Percentiles rank a stretch among this genome's conserved stretches.
phyloP scores from a whole-genome alignment of 30 jellyfish, hydroid and myxozoan genomes.

The Turritopsis dohrnii region DNA sequence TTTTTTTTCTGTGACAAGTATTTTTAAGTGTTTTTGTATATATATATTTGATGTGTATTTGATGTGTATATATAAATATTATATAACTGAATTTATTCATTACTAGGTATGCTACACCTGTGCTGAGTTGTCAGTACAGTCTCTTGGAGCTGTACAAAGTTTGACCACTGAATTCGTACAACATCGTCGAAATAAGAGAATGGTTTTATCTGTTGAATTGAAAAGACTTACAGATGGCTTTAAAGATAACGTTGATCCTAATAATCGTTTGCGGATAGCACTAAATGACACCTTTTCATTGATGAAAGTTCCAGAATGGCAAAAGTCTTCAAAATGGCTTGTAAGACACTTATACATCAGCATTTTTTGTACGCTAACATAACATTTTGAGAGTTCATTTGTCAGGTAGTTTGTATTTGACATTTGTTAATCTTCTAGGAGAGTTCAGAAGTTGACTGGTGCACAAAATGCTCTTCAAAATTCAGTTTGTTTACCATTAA shows the following conservation, averaged over 20 bases:
- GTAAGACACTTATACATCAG: too few relatives aligned
- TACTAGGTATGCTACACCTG: conserved; percentile 76
- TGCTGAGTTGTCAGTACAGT: conserved; percentile 53
- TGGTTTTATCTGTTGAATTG: conserved; percentile 42
- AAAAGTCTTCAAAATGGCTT: conserved; percentile 79
- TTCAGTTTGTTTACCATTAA: conserved; percentile 56
- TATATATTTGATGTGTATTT: too few relatives aligned
- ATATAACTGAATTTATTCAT: too few relatives aligned
- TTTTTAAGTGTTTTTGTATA: too few relatives aligned
- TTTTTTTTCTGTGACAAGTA: too few relatives aligned
- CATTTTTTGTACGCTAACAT: too few relatives aligned
- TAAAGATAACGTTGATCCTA: conserved; percentile 44
- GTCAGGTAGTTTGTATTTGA: too few relatives aligned
- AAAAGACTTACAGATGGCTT: conserved; percentile 62
- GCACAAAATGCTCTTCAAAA: conserved; percentile 60
- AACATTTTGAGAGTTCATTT: too few relatives aligned
- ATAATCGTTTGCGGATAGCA: conserved; percentile 47
- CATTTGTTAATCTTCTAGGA: too few relatives aligned
- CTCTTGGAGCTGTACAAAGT: conserved; percentile 55
- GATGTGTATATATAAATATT: too few relatives aligned
- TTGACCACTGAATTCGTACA: conserved; percentile 37
- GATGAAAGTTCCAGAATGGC: conserved; percentile 88
- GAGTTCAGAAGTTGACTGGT: conserved; percentile 86
- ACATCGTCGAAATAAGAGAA: conserved; percentile 42
- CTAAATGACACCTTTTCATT: conserved; percentile 51